Conservation (phyloP, 2,113 vertebrate species). For the Poeciliopsis prolifica region DNA sequence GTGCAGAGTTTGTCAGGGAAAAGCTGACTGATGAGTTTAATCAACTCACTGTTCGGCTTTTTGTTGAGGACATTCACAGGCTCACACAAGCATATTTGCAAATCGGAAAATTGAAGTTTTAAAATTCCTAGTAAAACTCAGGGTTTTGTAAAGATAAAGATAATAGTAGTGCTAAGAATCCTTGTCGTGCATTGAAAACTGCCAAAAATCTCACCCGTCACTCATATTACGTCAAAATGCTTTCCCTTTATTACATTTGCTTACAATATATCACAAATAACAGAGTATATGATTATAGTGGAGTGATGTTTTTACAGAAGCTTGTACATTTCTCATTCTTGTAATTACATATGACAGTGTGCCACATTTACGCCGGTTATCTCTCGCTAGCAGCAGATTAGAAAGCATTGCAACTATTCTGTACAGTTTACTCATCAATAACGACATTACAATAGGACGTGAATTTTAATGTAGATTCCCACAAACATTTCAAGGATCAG, state of each 20-base stretch:
- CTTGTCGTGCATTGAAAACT: neutral
- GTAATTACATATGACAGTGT: conserved; percentile 30
- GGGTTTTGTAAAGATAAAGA: neutral
- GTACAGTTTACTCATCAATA: conserved; percentile 30
- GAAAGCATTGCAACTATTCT: conserved; percentile 22
- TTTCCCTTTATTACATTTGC: conserved; percentile 67
- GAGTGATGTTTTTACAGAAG: conserved; percentile 61
- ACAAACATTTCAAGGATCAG: no score
- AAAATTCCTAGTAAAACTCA: neutral
- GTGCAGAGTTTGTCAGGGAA: conserved; percentile 48
- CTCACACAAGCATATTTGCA: conserved; percentile 34
- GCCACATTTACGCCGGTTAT: conserved; percentile 38
- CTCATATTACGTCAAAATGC: conserved; percentile 35
- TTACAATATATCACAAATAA: conserved; percentile 54
- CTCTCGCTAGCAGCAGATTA: conserved; percentile 38
- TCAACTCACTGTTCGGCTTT: conserved; percentile 43
- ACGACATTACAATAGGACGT: conserved; percentile 5
- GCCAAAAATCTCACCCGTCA: neutral
- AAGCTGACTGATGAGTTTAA: conserved; percentile 58
- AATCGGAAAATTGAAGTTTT: conserved; percentile 50
- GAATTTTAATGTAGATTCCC: neutral
- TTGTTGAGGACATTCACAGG: conserved; percentile 28
- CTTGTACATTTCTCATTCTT: conserved; percentile 37
- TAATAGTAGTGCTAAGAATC: neutral
- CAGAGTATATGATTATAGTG: conserved; percentile 65